phyloP scores from a whole-genome alignment of 23 tunicate species.

The Ascidia mentula region DNA sequence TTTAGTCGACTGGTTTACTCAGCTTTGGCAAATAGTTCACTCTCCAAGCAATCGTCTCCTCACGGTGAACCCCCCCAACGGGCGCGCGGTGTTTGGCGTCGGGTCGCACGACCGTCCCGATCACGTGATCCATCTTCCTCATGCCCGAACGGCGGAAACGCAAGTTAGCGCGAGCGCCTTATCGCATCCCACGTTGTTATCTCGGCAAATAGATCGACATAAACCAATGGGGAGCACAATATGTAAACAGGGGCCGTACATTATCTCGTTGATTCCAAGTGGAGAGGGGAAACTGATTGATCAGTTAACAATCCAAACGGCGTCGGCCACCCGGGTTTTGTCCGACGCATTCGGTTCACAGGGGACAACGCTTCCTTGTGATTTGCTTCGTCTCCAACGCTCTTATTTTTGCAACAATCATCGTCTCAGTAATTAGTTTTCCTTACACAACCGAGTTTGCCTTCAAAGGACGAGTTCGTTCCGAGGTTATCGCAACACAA shows the following conservation, averaged over 20 bases:
- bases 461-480: no score
- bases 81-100: constrained; percentile 1
- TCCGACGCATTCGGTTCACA: background rate
- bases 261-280: constrained; percentile 1
- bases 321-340: constrained; percentile 5
- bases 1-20: background rate
- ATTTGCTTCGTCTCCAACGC: no score
- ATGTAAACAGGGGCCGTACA: constrained; percentile 13
- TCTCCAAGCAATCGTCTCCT: no score
- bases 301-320: background rate
- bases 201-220: constrained; percentile 8
- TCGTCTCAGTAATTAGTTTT: no score
- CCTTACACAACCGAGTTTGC: no score
- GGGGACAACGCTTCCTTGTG: background rate
- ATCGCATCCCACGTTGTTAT: constrained; percentile 9
- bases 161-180: background rate
- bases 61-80: no score
- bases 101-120: background rate
- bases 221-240: constrained; percentile 5
- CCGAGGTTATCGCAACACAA: no score
- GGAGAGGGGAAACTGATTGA: constrained; percentile 6
- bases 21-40: background rate
- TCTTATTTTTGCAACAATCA: no score
- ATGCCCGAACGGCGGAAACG: background rate
- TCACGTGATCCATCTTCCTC: constrained; percentile 28